Percentiles rank a stretch among this genome's conserved stretches.
Conservation (phyloP, 2,797 vertebrate genomes). For the Steatocranus sp. region DNA sequence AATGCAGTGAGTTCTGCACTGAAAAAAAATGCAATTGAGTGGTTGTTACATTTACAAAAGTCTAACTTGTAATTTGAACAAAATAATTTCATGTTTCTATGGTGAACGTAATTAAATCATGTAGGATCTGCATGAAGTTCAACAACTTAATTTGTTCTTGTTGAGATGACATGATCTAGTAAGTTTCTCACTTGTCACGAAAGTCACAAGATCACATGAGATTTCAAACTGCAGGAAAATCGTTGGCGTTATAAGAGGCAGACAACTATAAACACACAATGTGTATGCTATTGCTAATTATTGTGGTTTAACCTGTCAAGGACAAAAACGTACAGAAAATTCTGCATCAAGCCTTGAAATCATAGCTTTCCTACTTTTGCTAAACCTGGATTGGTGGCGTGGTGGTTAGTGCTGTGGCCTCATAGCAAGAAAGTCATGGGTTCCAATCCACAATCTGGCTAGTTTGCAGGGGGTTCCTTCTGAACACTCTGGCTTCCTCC, state of each 20-base stretch:
- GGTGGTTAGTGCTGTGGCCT: background rate
- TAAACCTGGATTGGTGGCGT: accelerated
- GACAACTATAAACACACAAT: background rate
- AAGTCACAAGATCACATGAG: background rate
- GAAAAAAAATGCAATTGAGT: background rate
- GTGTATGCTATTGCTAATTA: background rate
- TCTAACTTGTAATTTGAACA: background rate
- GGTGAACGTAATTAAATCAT: background rate
- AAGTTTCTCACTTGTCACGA: background rate
- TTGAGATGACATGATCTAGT: background rate
- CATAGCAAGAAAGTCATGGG: background rate
- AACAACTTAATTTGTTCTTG: background rate
- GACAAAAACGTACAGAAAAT: background rate
- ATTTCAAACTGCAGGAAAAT: background rate
- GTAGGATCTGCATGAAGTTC: background rate
- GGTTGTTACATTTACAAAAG: background rate
- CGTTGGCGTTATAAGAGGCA: background rate
- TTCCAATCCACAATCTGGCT: background rate
- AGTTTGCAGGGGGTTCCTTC: background rate
- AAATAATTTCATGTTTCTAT: background rate
- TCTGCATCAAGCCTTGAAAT: background rate
- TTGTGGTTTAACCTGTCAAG: background rate
- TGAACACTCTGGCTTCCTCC: background rate
- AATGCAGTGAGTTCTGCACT: background rate
- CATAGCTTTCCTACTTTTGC: background rate